These are phyloP conservation scores for Lasioglossum villosulum DNA, from an alignment of 2,888 invertebrate genomes.

Conservation along the genomic window DNA sequence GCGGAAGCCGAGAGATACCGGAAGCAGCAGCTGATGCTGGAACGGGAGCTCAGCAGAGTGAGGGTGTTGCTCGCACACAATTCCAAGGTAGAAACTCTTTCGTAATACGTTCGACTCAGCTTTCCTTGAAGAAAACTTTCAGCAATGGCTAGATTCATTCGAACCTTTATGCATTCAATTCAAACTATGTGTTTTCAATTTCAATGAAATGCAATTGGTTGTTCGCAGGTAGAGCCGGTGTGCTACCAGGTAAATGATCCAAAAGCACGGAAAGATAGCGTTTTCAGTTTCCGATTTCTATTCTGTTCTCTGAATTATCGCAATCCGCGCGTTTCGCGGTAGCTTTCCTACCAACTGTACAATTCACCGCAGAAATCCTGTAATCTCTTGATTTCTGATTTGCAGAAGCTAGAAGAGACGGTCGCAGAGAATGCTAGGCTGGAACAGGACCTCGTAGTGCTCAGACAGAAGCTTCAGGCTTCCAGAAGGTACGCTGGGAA, in stretches of 20 bases:
- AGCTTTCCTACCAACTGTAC: neutral
- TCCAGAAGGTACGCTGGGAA: constrained; percentile 86
- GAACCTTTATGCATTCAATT: too few species aligned
- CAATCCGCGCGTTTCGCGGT: neutral
- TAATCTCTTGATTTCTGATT: constrained; percentile 18
- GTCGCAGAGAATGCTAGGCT: constrained; percentile 95
- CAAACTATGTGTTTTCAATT: too few species aligned
- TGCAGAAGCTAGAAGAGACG: constrained; percentile 94
- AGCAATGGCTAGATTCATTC: too few species aligned
- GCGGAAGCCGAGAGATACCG: constrained; percentile 89
- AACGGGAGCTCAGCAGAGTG: constrained; percentile 93
- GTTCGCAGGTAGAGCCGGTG: constrained; percentile 77
- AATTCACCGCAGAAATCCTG: neutral
- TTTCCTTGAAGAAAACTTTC: neutral
- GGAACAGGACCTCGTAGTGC: constrained; percentile 93
- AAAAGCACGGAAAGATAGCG: constrained; percentile 51
- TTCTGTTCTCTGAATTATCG: constrained; percentile 32
- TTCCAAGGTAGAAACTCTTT: constrained; percentile 89
- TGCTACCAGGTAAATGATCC: constrained; percentile 76
- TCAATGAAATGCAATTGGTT: constrained; percentile 62
- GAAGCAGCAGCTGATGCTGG: constrained; percentile 89
- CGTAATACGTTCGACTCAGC: neutral
- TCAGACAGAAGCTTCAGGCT: constrained; percentile 93
- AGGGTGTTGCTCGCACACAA: constrained; percentile 95
- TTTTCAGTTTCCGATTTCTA: constrained; percentile 50